These are phyloP conservation scores for Drosophila yakuba DNA, from an alignment of 1,140 invertebrate species.

Conservation along the genomic window DNA sequence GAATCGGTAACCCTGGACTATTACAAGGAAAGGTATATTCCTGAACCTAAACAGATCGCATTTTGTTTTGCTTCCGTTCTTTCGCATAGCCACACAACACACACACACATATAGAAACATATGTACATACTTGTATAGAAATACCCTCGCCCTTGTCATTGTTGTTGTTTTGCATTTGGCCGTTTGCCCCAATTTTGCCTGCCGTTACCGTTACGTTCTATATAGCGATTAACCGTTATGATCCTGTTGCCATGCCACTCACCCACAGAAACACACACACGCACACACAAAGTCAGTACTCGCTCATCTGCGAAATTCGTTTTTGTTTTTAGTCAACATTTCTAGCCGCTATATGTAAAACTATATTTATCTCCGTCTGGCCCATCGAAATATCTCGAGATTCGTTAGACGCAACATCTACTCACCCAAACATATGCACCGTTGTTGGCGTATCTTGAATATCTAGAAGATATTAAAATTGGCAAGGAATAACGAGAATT, in stretches of 20 bases:
- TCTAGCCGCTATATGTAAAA: conserved; percentile 48
- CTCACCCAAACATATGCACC: neutral
- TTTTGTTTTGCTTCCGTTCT: conserved; percentile 73
- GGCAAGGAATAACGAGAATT: conserved; percentile 5
- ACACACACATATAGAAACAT: conserved; percentile 1
- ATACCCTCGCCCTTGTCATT: conserved; percentile 27
- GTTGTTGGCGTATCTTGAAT: conserved; percentile 11
- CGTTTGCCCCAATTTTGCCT: conserved; percentile 65
- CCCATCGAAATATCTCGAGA: conserved; percentile 28
- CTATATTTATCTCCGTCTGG: conserved; percentile 38
- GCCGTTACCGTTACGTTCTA: conserved; percentile 35
- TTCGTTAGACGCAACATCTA: conserved; percentile 4
- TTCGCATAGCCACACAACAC: conserved; percentile 3
- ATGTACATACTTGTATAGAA: neutral
- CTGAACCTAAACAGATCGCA: conserved; percentile 24
- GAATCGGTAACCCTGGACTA: conserved; percentile 86
- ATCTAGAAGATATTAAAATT: conserved; percentile 31
- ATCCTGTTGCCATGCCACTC: conserved; percentile 75
- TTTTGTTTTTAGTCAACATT: conserved; percentile 6
- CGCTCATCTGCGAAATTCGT: conserved; percentile 15
- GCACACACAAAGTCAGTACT: conserved; percentile 20
- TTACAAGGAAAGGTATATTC: conserved; percentile 85
- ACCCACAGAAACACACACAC: conserved; percentile 28
- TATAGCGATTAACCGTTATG: conserved; percentile 46
- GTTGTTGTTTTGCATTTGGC: conserved; percentile 60